phyloP scores from a whole-genome alignment of 2,888 invertebrate genomes.

The Harpalus rufipes region DNA sequence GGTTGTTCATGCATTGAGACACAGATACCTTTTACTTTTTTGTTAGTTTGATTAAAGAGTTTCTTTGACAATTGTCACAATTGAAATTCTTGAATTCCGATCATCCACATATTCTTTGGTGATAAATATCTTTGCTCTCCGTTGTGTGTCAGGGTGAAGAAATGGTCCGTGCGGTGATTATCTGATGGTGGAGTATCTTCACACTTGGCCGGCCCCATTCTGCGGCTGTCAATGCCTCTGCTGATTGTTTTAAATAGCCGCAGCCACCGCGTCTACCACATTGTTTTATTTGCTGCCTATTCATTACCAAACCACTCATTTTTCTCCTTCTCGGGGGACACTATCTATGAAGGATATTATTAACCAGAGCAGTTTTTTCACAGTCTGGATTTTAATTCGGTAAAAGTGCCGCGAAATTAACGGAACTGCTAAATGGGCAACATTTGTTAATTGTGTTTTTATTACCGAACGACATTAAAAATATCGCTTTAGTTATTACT shows the following conservation, averaged over 20 bases:
- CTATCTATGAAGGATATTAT: neutral
- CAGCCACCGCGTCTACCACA: slow-evolving; percentile 27
- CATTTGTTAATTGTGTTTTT: neutral
- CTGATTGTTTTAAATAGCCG: slow-evolving; percentile 65
- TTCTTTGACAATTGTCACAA: slow-evolving; percentile 4
- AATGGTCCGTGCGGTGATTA: slow-evolving; percentile 73
- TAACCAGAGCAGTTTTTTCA: neutral
- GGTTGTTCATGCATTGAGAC: too few relatives aligned
- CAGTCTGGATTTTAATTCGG: slow-evolving; percentile 4
- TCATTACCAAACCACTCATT: slow-evolving; percentile 51
- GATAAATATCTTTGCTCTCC: neutral
- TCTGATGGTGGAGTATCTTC: slow-evolving; percentile 74
- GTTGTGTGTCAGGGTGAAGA: slow-evolving; percentile 69
- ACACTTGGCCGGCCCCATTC: slow-evolving; percentile 73
- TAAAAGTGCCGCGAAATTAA: neutral
- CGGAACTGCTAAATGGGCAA: neutral
- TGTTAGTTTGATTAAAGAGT: too few relatives aligned
- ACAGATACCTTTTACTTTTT: too few relatives aligned
- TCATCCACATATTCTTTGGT: neutral
- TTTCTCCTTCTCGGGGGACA: slow-evolving; percentile 11
- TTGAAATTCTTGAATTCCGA: neutral
- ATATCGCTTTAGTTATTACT: too few relatives aligned
- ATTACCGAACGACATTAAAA: too few relatives aligned
- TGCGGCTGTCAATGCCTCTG: slow-evolving; percentile 72
- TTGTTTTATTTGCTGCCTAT: slow-evolving; percentile 67